Evolutionary conservation across 1,140 invertebrate genomes (phyloP).

Genomic region (Delia radicum): DNA sequence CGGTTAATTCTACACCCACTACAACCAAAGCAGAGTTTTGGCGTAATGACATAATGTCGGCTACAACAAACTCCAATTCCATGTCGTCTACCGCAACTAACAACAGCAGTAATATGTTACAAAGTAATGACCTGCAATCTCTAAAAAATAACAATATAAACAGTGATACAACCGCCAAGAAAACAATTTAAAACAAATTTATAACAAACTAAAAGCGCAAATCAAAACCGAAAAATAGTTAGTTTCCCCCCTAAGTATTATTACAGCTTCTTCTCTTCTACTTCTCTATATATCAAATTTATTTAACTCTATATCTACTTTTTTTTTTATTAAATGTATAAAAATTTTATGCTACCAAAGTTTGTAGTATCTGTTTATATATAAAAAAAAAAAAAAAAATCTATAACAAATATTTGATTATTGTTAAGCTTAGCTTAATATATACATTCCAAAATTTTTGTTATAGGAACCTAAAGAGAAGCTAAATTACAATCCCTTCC

Average conservation of each 20-base stretch:
- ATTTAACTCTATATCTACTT: not conserved
- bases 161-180: not conserved
- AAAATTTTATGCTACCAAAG: not conserved
- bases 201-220: not conserved
- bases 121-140: not conserved
- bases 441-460: not conserved
- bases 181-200: not conserved
- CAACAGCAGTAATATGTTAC: not conserved
- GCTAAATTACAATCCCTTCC: not conserved
- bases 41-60: not conserved
- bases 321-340: not conserved
- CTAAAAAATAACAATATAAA: not conserved
- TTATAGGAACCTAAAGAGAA: not conserved
- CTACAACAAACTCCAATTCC: not conserved
- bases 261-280: not conserved
- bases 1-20: not conserved
- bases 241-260: not conserved
- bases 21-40: slow-evolving; percentile 7
- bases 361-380: not conserved
- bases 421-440: not conserved
- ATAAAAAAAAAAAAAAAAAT: no score
- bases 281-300: no score
- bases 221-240: not conserved
- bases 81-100: not conserved
- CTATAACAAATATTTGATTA: not conserved